Conservation (phyloP, 2,113 vertebrate genomes). For the Pan troglodytes region NHGRI_mPanTro3-v2.1_pri NC_072402.2:104469001-104469500, state of each 20-base stretch:
- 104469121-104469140: not conserved
- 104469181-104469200: not conserved
- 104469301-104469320: not conserved
- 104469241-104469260: not conserved
- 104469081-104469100: not conserved
- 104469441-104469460: not conserved
- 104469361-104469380: not conserved
- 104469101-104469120: not conserved
- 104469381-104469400: rapidly evolving
- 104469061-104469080: not conserved
- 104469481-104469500: not conserved
- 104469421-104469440: not conserved
- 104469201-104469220: not conserved
- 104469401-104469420: too few relatives aligned
- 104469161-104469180: not conserved
- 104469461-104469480: not conserved
- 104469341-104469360: not conserved
- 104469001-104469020: not conserved
- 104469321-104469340: not conserved
- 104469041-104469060: not conserved
- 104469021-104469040: not conserved
- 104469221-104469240: not conserved
- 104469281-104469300: not conserved
- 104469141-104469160: not conserved
- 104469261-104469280: not conserved